Evolutionary conservation across 1,140 invertebrate species (phyloP), one percentile per base, ranked within the genome.

Genomic region (Tetramorium parvispinum): DNA sequence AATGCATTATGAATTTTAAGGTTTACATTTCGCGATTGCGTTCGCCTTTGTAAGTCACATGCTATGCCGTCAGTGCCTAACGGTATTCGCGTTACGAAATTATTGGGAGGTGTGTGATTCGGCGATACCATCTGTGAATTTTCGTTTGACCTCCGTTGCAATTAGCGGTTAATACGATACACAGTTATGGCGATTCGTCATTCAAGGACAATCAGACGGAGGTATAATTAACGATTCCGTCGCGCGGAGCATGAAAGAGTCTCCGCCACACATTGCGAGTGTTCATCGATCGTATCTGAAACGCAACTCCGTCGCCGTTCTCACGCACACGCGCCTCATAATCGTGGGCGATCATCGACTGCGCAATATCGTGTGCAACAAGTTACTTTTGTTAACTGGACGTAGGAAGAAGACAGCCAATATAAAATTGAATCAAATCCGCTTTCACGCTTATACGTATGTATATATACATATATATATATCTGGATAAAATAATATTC

Each of bases 201-300:
- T 66, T 66, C 81, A 75, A 85, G 88, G 87, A 88, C 59, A 81
- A 78, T 89, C 73, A 32, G 57, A 8, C 77, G 46, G 49, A 87
- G 49, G 49, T 87, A 78, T 87, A 76, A 88, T 88, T 88, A 88
- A 87, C 32, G 68, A 87, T 81, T 82, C 51, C 40, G 37, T 27
- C 43, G 57, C 76, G 68, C 43, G 61, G 13, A 66, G 40, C 68
- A 83, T 82, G 79, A 55, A 73, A 63, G 85, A 87, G 77, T 51
- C 79, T 27, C 7, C 51, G 71, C 21, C 40, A 59, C 40, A 32
- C 24, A 59, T 85, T 57, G 32, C n/a, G 63, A 66, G 27, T 46
- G 27, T 88, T 85, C 68, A 88, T 79, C 86, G 87, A 88, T 88
- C 63, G 49, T 57, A 85, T 71, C 65, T 57, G 79, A 88, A 77